Evolutionary conservation across 1,140 invertebrate genomes (phyloP).

Genomic region (Helicoverpa armigera): DNA sequence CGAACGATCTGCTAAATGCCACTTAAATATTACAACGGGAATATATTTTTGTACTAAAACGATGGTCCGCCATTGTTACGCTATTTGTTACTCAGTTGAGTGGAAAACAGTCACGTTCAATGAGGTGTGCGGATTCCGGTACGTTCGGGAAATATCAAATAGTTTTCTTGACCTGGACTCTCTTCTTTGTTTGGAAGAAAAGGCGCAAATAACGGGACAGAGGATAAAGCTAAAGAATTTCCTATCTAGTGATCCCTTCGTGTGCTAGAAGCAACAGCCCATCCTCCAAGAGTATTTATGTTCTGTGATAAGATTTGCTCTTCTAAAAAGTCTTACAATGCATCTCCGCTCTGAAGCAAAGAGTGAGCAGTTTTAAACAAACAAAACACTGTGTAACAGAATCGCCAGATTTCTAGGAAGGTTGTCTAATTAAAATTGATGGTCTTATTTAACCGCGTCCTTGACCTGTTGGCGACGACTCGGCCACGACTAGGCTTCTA

Average conservation of each 20-base stretch:
- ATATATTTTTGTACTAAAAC: constrained; percentile 27
- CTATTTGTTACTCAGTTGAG: background rate
- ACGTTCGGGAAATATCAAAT: constrained; percentile 3
- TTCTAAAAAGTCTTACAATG: too few species aligned
- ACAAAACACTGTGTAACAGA: constrained; percentile 4
- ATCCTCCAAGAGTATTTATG: too few species aligned
- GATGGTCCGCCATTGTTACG: background rate
- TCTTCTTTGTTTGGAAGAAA: too few species aligned
- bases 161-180: background rate
- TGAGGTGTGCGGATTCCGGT: constrained; percentile 1
- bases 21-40: constrained; percentile 16
- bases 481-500: constrained; percentile 10
- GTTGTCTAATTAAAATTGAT: constrained; percentile 25
- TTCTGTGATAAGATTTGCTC: too few species aligned
- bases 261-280: too few species aligned
- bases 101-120: constrained; percentile 26
- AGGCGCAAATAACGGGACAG: too few species aligned
- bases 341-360: too few species aligned
- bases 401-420: constrained; percentile 6
- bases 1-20: constrained; percentile 8
- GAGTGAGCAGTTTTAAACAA: background rate
- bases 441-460: constrained; percentile 18
- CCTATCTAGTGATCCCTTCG: too few species aligned
- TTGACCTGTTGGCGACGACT: constrained; percentile 27
- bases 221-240: too few species aligned